Conservation (phyloP, 2,797 vertebrate genomes). For the Cyclopterus lumpus region DNA sequence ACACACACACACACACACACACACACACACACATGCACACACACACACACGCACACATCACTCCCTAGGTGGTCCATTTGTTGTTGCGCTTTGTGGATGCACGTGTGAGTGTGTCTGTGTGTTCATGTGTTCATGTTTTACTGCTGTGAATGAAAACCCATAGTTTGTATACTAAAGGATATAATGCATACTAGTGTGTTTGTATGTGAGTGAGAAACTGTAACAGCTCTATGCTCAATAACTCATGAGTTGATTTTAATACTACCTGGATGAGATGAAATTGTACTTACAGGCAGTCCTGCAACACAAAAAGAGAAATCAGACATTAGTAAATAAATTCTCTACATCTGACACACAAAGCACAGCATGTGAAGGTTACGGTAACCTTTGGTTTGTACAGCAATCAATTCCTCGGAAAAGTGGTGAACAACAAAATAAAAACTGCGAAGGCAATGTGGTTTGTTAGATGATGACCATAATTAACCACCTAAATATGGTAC, state of each 20-base stretch:
- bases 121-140: conserved; percentile 43
- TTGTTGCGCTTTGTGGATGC: conserved; percentile 32
- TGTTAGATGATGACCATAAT: conserved; percentile 68
- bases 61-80: conserved; percentile 63
- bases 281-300: conserved; percentile 85
- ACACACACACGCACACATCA: background rate
- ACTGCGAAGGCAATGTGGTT: conserved; percentile 63
- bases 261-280: conserved; percentile 75
- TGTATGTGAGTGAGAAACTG: background rate
- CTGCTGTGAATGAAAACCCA: conserved; percentile 26
- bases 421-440: conserved; percentile 37
- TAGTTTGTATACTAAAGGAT: background rate
- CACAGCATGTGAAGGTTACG: conserved; percentile 25
- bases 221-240: background rate
- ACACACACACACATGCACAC: background rate
- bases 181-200: background rate
- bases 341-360: conserved; percentile 27
- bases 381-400: conserved; percentile 52
- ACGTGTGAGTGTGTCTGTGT: conserved; percentile 42
- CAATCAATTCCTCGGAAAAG: conserved; percentile 58
- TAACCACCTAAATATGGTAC: conserved; percentile 66
- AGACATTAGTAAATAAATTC: conserved; percentile 49
- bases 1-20: conserved; percentile 8
- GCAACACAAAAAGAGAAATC: conserved; percentile 73
- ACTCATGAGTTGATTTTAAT: conserved; percentile 21